Conservation (phyloP, 2,797 vertebrate genomes). For the Hydrolagus colliei region DNA sequence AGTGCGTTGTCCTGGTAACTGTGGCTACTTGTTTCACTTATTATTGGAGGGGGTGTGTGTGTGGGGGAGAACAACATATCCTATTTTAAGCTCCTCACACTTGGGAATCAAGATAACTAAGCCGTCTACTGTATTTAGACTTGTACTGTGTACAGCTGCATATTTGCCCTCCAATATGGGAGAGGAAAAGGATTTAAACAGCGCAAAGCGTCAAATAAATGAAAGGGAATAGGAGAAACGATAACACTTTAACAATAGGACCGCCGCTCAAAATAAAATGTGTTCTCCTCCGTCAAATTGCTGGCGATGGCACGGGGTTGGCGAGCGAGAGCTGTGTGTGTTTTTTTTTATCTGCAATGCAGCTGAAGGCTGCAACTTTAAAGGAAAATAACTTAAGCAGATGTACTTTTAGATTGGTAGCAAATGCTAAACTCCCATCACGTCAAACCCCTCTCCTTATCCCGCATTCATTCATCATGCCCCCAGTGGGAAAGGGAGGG, state of each 20-base stretch:
- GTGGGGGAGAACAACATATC: background rate
- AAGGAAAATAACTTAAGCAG: background rate
- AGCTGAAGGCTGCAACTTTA: background rate
- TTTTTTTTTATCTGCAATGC: background rate
- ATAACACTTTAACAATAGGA: background rate
- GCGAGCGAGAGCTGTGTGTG: background rate
- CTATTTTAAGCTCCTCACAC: conserved; percentile 12
- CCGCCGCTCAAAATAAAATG: background rate
- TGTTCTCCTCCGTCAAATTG: background rate
- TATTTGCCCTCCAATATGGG: background rate
- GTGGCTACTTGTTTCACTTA: conserved; percentile 7
- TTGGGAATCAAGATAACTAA: background rate
- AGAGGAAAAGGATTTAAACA: background rate
- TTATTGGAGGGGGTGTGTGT: background rate
- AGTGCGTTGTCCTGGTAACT: background rate
- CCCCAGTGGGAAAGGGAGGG: background rate
- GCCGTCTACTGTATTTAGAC: background rate
- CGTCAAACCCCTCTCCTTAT: background rate
- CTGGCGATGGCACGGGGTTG: too few species aligned
- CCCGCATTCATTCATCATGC: background rate
- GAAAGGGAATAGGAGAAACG: too few species aligned
- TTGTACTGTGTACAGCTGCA: background rate
- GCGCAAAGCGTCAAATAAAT: background rate
- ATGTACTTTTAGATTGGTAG: background rate
- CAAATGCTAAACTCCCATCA: background rate